Evolutionary conservation across 1,140 invertebrate genomes (phyloP), one percentile per base, ranked within the genome.

Genomic region (Drosophila nikananu): DNA sequence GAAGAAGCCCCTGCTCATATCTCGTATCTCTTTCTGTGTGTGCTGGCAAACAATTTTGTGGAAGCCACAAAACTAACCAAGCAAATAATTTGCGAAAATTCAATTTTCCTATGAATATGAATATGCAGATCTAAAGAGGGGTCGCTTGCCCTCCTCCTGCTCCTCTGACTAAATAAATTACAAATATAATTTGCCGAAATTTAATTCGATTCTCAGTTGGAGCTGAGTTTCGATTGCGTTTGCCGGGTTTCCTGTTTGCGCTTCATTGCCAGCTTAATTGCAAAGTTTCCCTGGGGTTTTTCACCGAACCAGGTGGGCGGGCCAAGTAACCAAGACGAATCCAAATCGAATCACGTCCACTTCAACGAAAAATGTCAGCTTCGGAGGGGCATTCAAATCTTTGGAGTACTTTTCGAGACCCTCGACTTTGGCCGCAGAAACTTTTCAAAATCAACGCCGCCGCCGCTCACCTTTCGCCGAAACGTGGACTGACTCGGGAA

Each of bases 1-100:
- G 73, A 78, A 71, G 81, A 83, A 78, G 77, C 73, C 82, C 54
- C 54, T 12, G 5, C 54, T 39, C 19, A 37, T 55, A 37, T 55
- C 62, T 51, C 57, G 52, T 59, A 48, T 25, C 41, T 41, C n/a
- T 30, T n/a, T 25, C 19, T 37, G 25, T 67, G 62, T 48, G 66
- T 57, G 62, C 46, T 70, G 67, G 42, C 73, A 71, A 80, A 83
- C 77, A 89, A 89, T 87, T 87, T 75, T 87, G 83, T 77, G 81
- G 84, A 87, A 87, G 81, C 84, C 84, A 89, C 84, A 87, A 51
- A 87, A 87, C 84, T 84, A 87, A 89, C 84, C 84, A 90, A 81
- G 84, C 84, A 84, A 89, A 89, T 89, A 89, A 89, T 84, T 89
- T 84, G 78, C 44, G 61, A 81, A 89, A 89, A 89, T 89, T 89